phyloP scores from a whole-genome alignment of 2,797 vertebrate species.

The Typhlichthys subterraneus region DNA sequence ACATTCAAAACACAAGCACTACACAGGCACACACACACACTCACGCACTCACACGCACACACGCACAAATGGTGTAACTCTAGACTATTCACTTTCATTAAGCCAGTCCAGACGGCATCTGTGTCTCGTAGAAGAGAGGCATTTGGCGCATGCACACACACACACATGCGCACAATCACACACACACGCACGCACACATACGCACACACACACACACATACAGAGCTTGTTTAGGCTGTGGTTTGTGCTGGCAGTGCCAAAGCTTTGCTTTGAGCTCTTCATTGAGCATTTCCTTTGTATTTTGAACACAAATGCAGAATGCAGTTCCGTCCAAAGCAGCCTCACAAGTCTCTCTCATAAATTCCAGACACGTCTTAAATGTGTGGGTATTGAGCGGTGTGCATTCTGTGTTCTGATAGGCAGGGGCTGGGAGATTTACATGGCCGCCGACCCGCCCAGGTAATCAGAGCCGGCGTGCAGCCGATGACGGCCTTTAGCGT shows the following conservation, averaged over 20 bases:
- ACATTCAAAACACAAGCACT: conserved; percentile 77
- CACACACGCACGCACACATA: not conserved
- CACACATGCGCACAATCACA: not conserved
- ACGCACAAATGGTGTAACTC: conserved; percentile 66
- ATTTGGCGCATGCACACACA: conserved; percentile 35
- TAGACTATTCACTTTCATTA: conserved; percentile 76
- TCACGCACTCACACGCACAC: conserved; percentile 19
- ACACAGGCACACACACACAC: conserved; percentile 30
- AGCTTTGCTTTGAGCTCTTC: conserved; percentile 35
- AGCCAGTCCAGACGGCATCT: conserved; percentile 66
- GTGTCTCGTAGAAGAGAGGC: conserved; percentile 59
- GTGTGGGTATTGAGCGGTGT: conserved; percentile 35
- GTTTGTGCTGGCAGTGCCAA: conserved; percentile 55
- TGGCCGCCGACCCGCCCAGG: conserved; percentile 26
- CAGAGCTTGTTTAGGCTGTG: conserved; percentile 30
- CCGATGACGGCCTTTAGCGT: conserved; percentile 53
- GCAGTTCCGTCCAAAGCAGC: too few relatives aligned
- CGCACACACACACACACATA: conserved; percentile 9
- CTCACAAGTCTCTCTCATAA: too few relatives aligned
- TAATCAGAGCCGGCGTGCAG: conserved; percentile 40
- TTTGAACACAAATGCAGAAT: conserved; percentile 20
- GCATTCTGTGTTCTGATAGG: conserved; percentile 32
- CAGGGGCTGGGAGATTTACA: conserved; percentile 28
- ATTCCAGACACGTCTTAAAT: conserved; percentile 19
- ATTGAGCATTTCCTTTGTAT: conserved; percentile 41